phyloP scores from a whole-genome alignment of 2,113 vertebrate species.

The Nibea coibor region DNA sequence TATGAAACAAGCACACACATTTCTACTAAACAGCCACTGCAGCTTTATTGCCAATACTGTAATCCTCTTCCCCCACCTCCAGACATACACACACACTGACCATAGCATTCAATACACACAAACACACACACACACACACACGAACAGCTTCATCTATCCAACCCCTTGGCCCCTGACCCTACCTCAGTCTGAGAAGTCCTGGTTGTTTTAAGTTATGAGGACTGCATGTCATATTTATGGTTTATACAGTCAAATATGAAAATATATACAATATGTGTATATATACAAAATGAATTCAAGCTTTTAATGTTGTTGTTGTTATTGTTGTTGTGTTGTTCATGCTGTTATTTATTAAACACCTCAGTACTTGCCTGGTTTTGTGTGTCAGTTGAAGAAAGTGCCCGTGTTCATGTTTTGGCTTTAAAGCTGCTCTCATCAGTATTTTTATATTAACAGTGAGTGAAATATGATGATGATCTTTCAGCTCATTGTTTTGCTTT shows the following conservation, averaged over 20 bases:
- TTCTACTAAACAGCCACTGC: conserved; percentile 75
- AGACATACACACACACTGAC: conserved; percentile 47
- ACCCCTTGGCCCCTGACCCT: conserved; percentile 85
- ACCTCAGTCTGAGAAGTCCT: conserved; percentile 99
- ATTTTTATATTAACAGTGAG: conserved; percentile 2
- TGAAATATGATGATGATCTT: background rate
- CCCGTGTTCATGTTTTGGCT: conserved; percentile 9
- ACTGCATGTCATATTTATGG: conserved; percentile 99
- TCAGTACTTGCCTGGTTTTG: conserved; percentile 79
- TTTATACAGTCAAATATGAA: conserved; percentile 93
- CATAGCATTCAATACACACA: conserved; percentile 34
- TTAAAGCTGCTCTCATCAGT: background rate
- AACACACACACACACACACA: conserved; percentile 26
- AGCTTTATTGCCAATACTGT: conserved; percentile 83
- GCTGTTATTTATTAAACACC: conserved; percentile 90
- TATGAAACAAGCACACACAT: conserved; percentile 66
- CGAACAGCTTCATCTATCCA: conserved; percentile 52
- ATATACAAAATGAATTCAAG: conserved; percentile 82
- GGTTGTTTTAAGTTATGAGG: conserved; percentile 95
- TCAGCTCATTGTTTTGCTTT: background rate
- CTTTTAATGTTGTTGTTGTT: conserved; percentile 83
- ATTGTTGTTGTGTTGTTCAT: conserved; percentile 79
- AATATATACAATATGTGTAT: conserved; percentile 81
- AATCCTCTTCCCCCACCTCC: conserved; percentile 58
- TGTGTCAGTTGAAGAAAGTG: conserved; percentile 41